phyloP scores from a whole-genome alignment of 2,113 vertebrate species.

The Labrus mixtus region DNA sequence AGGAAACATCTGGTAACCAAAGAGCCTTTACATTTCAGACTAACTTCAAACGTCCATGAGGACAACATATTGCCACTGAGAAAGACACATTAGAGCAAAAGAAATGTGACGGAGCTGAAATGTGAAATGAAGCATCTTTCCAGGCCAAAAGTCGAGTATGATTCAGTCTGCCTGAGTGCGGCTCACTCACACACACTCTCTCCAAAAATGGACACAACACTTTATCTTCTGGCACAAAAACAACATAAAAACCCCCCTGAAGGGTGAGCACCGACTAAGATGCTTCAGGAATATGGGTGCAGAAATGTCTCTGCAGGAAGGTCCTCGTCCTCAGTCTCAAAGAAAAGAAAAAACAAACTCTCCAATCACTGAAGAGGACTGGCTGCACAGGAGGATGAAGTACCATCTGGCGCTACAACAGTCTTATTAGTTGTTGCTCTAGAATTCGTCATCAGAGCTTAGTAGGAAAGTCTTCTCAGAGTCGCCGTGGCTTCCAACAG shows the following conservation, averaged over 20 bases:
- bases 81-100: not conserved
- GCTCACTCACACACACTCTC: constrained; percentile 54
- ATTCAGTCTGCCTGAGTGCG: constrained; percentile 12
- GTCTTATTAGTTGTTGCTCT: constrained; percentile 38
- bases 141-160: constrained; percentile 25
- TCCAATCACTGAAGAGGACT: not conserved
- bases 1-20: not conserved
- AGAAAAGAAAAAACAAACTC: constrained; percentile 23
- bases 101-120: constrained; percentile 15
- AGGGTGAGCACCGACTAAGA: not conserved
- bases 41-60: not conserved
- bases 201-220: constrained; percentile 8
- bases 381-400: no score
- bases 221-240: not conserved
- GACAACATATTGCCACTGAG: not conserved
- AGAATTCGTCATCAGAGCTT: constrained; percentile 97
- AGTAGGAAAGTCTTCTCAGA: constrained; percentile 96
- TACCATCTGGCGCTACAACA: not conserved
- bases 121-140: constrained; percentile 18
- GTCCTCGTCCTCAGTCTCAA: not conserved
- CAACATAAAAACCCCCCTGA: not conserved
- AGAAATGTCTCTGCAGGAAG: not conserved
- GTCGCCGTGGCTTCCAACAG: constrained; percentile 83
- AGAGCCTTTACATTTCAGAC: not conserved
- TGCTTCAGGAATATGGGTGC: not conserved